Evolutionary conservation across 2,797 vertebrate genomes (phyloP).

Genomic region (Rhinella marina): DNA sequence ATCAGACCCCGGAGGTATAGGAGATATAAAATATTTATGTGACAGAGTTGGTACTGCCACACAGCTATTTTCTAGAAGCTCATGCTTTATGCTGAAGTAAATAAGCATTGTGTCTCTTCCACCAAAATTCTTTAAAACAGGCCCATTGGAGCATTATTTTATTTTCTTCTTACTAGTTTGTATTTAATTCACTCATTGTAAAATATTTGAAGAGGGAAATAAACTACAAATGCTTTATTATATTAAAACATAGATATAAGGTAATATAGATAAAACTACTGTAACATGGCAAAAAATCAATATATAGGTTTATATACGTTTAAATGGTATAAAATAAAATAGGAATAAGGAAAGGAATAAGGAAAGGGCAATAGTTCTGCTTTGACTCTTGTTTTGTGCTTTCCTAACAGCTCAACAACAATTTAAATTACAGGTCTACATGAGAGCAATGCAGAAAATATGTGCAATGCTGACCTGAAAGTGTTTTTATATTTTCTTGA

Average conservation of each 20-base stretch:
- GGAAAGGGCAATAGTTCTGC: slow-evolving; percentile 2
- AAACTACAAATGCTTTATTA: background rate
- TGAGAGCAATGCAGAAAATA: background rate
- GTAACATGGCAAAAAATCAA: background rate
- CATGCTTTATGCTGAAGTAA: slow-evolving; percentile 85
- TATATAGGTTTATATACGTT: background rate
- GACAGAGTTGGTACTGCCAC: slow-evolving; percentile 77
- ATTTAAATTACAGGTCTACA: background rate
- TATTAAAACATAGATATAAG: no score
- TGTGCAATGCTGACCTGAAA: background rate
- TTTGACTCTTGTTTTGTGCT: background rate
- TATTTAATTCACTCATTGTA: slow-evolving; percentile 18
- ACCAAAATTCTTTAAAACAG: slow-evolving; percentile 82
- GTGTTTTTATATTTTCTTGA: background rate
- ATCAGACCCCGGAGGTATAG: slow-evolving; percentile 82
- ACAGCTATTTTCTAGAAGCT: slow-evolving; percentile 82
- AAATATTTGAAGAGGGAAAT: slow-evolving; percentile 65
- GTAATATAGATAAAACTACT: background rate
- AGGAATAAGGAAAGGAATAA: background rate
- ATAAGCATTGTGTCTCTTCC: slow-evolving; percentile 82
- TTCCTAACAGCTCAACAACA: background rate
- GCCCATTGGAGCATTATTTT: slow-evolving; percentile 6
- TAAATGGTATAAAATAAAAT: background rate
- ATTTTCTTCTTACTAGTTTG: slow-evolving; percentile 11
- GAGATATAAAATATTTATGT: slow-evolving; percentile 86